Evolutionary conservation across 1,140 invertebrate genomes (phyloP).

Genomic region (Papilio aristodemus): DNA sequence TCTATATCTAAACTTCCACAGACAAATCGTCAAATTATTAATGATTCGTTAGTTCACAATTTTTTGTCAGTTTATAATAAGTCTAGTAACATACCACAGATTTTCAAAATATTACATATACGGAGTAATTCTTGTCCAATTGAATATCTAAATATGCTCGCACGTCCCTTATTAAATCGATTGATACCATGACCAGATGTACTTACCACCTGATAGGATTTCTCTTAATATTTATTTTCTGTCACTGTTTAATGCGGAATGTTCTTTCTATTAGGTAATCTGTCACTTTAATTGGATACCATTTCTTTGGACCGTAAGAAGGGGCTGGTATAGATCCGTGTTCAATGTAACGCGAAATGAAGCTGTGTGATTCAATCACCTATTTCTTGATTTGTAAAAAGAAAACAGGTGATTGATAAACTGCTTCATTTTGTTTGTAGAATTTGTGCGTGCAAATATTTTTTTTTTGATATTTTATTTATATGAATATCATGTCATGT

Average conservation of each 20-base stretch:
- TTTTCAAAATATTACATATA: too few species aligned
- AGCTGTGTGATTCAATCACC: slow-evolving; percentile 18
- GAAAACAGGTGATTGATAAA: too few species aligned
- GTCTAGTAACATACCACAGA: too few species aligned
- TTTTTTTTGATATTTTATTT: not conserved
- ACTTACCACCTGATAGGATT: slow-evolving; percentile 47
- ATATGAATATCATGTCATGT: not conserved
- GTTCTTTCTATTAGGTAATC: slow-evolving; percentile 17
- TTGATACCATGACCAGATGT: slow-evolving; percentile 32
- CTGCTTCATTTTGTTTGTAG: slow-evolving; percentile 1
- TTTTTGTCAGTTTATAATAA: too few species aligned
- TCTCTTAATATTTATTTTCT: slow-evolving; percentile 31
- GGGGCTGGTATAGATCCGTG: slow-evolving; percentile 16
- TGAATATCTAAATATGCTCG: slow-evolving; percentile 62
- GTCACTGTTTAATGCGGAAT: slow-evolving; percentile 14
- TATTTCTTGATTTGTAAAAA: slow-evolving; percentile 12
- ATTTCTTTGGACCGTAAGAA: slow-evolving; percentile 11
- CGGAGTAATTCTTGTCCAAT: slow-evolving; percentile 70
- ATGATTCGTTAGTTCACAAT: too few species aligned
- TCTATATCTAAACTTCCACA: too few species aligned
- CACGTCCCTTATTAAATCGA: slow-evolving; percentile 45
- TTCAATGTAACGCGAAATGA: slow-evolving; percentile 22
- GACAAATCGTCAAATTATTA: too few species aligned
- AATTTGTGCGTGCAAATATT: not conserved
- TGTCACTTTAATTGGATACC: slow-evolving; percentile 25